Conservation (phyloP, 2,113 vertebrate species). For the Osmerus eperlanus region DNA sequence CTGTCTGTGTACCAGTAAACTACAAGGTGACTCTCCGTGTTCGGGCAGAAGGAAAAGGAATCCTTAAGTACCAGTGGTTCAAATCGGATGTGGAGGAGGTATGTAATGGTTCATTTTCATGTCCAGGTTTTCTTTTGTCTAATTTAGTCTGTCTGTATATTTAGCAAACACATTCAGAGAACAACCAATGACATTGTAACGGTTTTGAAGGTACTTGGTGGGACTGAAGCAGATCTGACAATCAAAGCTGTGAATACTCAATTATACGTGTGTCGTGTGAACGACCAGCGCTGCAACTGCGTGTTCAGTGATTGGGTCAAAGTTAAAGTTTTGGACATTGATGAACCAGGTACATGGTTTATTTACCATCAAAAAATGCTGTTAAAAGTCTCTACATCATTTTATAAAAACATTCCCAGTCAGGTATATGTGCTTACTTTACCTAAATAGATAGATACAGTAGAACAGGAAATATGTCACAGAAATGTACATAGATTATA, state of each 20-base stretch:
- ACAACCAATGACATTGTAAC: not conserved
- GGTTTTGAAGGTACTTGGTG: constrained; percentile 64
- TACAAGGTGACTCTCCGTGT: constrained; percentile 72
- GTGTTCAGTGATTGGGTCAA: constrained; percentile 81
- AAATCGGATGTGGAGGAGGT: constrained; percentile 67
- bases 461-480: too few relatives aligned
- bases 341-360: constrained; percentile 55
- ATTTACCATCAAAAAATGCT: not conserved
- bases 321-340: constrained; percentile 72
- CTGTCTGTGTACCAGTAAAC: constrained; percentile 72
- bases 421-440: too few relatives aligned
- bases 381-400: not conserved
- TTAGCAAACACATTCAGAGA: too few relatives aligned
- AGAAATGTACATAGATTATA: too few relatives aligned
- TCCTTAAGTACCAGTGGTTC: constrained; percentile 83
- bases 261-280: constrained; percentile 77
- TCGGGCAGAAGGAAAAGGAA: constrained; percentile 64
- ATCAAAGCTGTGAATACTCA: constrained; percentile 66
- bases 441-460: too few relatives aligned
- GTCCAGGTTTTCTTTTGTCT: not conserved
- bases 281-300: constrained; percentile 63
- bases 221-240: constrained; percentile 67
- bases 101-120: constrained; percentile 1
- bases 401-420: too few relatives aligned
- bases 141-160: too few relatives aligned